Base-by-base conservation (phyloP, 1,140 invertebrate genomes). In the Drosophila kepulauana region DNA sequence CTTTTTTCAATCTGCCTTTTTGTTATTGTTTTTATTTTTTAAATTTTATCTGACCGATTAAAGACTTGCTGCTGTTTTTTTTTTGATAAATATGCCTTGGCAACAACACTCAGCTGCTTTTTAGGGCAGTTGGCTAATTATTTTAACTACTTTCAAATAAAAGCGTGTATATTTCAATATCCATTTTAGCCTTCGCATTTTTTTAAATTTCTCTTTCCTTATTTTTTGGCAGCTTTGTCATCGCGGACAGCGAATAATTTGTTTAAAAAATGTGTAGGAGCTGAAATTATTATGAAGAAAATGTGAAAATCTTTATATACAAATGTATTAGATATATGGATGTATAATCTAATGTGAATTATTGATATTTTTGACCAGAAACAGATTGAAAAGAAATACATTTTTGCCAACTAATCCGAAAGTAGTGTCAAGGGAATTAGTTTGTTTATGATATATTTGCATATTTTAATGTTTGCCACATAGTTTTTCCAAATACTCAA, bases 1-100 rank as follows among this genome's bases (percentile, higher is more conserved):
- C 61, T 72, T 76, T 76, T 68, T 72, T 58, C 59, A 33, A 66
- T 65, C 25, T 64, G 56, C 59, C 52, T 61, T 57, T 62, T 58
- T 30, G 7, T 57, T 49, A 41, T 43, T 64, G 45, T 59, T 51
- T 43, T 38, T 30, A 8, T 49, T 57, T 59, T 46, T 30, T 51
- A 51, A 38, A 38, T 54, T 73, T 43, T 59, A 66, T 56, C 59
- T 56, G 33, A 38, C 38, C 45, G 13, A 38, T 56, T 57, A 41
- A 10, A 64, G 48, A 38, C 48, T 57, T 65, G 48, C 16, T 28
- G 49, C 65, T 25, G 20, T 25, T 25, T 25, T 25, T 25, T 25
- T 20, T 20, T 25, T 25, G 20, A 25, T 49, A 57, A 43, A 28
- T 25, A 38, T 57, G 16, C 6, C 59, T 8, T 57, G 52, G 43